phyloP scores from a whole-genome alignment of 1,140 invertebrate species.

The Bicyclus anynana region DNA sequence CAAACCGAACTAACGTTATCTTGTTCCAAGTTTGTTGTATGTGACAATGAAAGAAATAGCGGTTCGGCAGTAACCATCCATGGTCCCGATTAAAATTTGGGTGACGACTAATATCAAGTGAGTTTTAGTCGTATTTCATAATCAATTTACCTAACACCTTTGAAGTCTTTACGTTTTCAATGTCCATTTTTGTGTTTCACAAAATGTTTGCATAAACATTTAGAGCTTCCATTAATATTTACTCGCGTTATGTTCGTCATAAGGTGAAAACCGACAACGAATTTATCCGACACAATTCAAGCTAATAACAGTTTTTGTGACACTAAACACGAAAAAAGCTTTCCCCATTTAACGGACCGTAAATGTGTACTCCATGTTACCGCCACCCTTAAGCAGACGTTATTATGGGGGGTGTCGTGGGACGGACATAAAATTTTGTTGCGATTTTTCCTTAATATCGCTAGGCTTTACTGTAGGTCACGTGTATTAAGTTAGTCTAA shows the following conservation, averaged over 20 bases:
- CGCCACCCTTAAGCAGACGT: conserved; percentile 73
- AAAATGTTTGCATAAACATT: neutral
- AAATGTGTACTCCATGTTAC: conserved; percentile 74
- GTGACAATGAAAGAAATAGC: too few relatives aligned
- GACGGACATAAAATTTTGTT: conserved; percentile 71
- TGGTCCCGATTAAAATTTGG: too few relatives aligned
- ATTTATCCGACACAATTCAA: conserved; percentile 56
- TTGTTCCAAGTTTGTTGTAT: too few relatives aligned
- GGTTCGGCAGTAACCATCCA: too few relatives aligned
- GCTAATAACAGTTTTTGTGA: conserved; percentile 76
- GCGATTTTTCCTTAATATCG: conserved; percentile 68
- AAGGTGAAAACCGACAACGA: conserved; percentile 24
- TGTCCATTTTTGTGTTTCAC: neutral
- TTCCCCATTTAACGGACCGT: conserved; percentile 74
- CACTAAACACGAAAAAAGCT: conserved; percentile 77
- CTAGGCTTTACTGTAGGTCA: conserved; percentile 58
- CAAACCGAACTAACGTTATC: too few relatives aligned
- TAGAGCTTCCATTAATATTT: neutral
- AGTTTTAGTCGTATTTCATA: too few relatives aligned
- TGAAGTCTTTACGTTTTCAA: neutral
- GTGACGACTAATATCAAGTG: too few relatives aligned
- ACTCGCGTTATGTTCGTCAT: conserved; percentile 16
- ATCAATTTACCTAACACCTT: too few relatives aligned
- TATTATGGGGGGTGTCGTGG: conserved; percentile 66
- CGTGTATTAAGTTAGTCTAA: conserved; percentile 37